phyloP scores from a whole-genome alignment of 2,113 vertebrate genomes.

The Toxotes jaculatrix region DNA sequence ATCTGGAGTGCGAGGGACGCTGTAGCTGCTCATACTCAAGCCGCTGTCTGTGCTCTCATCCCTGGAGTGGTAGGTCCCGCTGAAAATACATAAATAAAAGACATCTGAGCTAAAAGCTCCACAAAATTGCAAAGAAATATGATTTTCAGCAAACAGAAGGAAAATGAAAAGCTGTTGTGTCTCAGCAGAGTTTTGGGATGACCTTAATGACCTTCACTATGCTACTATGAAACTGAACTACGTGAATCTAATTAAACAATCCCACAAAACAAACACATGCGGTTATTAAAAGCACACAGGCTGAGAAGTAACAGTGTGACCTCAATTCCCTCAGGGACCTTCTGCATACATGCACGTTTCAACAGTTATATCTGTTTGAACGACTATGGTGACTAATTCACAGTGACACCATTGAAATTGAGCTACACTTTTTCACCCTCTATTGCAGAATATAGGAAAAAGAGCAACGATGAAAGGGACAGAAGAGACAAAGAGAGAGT shows the following conservation, averaged over 20 bases:
- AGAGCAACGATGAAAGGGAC: slow-evolving; percentile 53
- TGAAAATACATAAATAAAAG: slow-evolving; percentile 59
- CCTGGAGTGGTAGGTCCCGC: slow-evolving; percentile 98
- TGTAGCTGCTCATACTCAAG: slow-evolving; percentile 99
- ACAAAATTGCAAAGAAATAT: neutral
- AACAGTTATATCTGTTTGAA: neutral
- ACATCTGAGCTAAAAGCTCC: neutral
- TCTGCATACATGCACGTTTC: slow-evolving; percentile 26
- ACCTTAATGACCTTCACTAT: slow-evolving; percentile 13
- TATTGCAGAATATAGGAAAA: slow-evolving; percentile 36
- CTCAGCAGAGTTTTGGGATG: neutral
- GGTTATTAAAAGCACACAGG: slow-evolving; percentile 39
- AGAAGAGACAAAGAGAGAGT: slow-evolving; percentile 61
- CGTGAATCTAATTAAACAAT: slow-evolving; percentile 33
- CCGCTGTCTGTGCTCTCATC: slow-evolving; percentile 99
- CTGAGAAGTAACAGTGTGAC: slow-evolving; percentile 25
- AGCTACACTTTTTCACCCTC: slow-evolving; percentile 22
- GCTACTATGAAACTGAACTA: slow-evolving; percentile 14
- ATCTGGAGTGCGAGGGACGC: slow-evolving; percentile 96
- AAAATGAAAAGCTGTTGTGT: neutral
- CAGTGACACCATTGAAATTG: neutral
- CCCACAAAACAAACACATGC: slow-evolving; percentile 24
- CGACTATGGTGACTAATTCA: slow-evolving; percentile 17
- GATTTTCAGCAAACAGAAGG: neutral
- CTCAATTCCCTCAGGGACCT: slow-evolving; percentile 17